These are phyloP conservation scores for Halcyon badia DNA, from an alignment of 2,797 vertebrate species.

Conservation along the genomic window DNA sequence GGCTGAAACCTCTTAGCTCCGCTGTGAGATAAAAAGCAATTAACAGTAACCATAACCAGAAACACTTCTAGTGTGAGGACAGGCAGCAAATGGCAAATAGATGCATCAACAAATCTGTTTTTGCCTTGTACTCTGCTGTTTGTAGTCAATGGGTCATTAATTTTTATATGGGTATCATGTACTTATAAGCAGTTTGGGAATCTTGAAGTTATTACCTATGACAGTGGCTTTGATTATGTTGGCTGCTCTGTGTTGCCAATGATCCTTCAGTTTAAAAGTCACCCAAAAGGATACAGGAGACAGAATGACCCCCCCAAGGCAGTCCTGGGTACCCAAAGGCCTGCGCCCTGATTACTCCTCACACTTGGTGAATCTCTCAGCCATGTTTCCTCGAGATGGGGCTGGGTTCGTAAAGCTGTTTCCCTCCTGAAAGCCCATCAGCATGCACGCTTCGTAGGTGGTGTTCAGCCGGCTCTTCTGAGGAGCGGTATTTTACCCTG, in stretches of 20 bases:
- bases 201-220: constrained; percentile 2
- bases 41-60: constrained; percentile 67
- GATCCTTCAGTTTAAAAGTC: background rate
- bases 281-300: background rate
- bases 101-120: constrained; percentile 54
- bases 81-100: constrained; percentile 41
- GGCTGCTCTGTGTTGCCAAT: background rate
- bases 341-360: background rate
- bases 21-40: constrained; percentile 56
- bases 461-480: background rate
- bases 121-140: constrained; percentile 36
- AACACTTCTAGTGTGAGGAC: constrained; percentile 29
- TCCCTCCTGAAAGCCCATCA: background rate
- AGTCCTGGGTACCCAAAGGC: background rate
- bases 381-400: background rate
- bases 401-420: background rate
- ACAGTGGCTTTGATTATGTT: background rate
- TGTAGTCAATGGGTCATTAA: constrained; percentile 52
- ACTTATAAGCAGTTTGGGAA: constrained; percentile 39
- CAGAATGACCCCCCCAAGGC: background rate
- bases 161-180: constrained; percentile 31
- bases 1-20: constrained; percentile 37
- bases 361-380: background rate
- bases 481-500: background rate
- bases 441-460: background rate